Evolutionary conservation across 2,113 vertebrate genomes (phyloP).

Genomic region (Gymnocephalus cernua): DNA sequence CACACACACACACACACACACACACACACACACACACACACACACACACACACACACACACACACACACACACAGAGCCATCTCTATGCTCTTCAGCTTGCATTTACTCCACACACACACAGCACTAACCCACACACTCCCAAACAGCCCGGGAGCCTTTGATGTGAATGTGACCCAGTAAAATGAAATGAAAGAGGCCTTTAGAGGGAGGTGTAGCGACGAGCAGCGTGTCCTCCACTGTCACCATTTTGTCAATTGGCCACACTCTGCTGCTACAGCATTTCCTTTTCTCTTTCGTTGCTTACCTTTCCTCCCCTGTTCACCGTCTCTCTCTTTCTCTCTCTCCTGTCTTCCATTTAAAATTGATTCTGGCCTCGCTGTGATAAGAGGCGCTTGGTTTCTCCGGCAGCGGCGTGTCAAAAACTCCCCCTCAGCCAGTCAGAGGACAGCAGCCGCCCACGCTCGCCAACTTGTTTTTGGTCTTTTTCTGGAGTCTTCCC

Average conservation of each 20-base stretch:
- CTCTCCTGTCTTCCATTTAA: not conserved
- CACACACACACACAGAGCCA: constrained; percentile 3
- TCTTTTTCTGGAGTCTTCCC: not conserved
- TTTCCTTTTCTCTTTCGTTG: constrained; percentile 8
- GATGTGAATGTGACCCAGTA: constrained; percentile 58
- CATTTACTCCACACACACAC: constrained; percentile 33
- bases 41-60: constrained; percentile 32
- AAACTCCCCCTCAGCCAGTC: constrained; percentile 8
- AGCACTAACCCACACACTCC: constrained; percentile 36
- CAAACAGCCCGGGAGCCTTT: constrained; percentile 46
- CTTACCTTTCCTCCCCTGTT: constrained; percentile 6
- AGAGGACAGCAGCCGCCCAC: constrained; percentile 12
- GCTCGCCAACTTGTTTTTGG: not conserved
- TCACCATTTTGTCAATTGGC: constrained; percentile 47
- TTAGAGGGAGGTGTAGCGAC: constrained; percentile 31
- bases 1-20: constrained; percentile 9
- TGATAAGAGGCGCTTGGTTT: constrained; percentile 13
- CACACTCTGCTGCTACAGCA: constrained; percentile 25
- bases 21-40: constrained; percentile 27
- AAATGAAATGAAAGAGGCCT: constrained; percentile 51
- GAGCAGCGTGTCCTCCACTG: constrained; percentile 44
- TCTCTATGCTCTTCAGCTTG: constrained; percentile 22
- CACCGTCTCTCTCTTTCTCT: not conserved
- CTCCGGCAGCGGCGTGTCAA: not conserved
- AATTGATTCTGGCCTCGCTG: constrained; percentile 22